Base-by-base conservation (phyloP, 2,888 invertebrate genomes). In the Schizaphis graminum region DNA sequence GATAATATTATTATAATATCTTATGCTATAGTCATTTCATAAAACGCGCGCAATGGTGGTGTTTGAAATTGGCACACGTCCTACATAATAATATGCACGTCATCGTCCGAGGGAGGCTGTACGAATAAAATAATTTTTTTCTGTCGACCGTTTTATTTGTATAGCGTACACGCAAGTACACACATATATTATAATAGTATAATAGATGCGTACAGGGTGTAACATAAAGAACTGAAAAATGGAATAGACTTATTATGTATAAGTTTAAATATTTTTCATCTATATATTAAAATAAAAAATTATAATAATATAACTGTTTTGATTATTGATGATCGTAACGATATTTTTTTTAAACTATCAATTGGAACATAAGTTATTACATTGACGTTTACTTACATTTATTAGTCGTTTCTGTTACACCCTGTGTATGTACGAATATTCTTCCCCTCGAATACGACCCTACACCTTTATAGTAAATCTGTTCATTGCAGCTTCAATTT, bases 401-500 rank as follows among this genome's bases (percentile, higher is more conserved):
- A 24, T 35, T 35, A 21, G 35, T 35, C 35, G 35, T 35, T 77
- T 21, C 21, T 77, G 21, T 41, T 77, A 35, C 35, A 77, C 35
- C 77, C 77, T 35, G 21, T 77, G 21, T 2, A 35, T 35, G 77
- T 77, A 35, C 35, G 8, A 21, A 67, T 67, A 35, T 56, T 89
- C 7, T 41, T 89, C 56, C 56, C 89, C 88, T 35, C 88, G 88
- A 88, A 56, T 89, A 56, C 77, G 21, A 57, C 41, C 56, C 56
- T 89, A 41, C 13, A 41, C 56, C 26, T 53, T 24, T 53, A 41
- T 35, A 21, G 53, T 5, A 56, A 89, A 57, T 57, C 56, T 41
- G 56, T 89, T 56, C 56, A 13, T 41, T 56, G 5, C n/a, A n/a
- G n/a, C 41, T 16, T 4, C n/a, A 67, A 26, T 41, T 26, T 41